These are phyloP conservation scores for Callinectes sapidus DNA, from an alignment of 2,888 invertebrate species.

Conservation along the genomic window DNA sequence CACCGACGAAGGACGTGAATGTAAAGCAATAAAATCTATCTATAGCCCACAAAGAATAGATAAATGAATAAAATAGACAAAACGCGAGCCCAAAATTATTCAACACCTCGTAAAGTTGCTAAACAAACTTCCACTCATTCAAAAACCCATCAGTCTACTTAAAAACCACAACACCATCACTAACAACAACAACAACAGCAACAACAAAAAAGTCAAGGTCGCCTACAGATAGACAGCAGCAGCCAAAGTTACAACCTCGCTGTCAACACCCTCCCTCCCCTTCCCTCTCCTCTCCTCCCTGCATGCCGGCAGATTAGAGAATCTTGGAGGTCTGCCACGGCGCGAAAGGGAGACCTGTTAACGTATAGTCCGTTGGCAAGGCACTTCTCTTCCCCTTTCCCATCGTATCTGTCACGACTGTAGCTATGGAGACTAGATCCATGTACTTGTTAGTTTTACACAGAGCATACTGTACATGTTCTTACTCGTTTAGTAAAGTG, in stretches of 20 bases:
- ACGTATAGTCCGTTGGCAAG: neutral
- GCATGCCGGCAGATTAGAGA: slow-evolving; percentile 24
- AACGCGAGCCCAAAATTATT: too few species aligned
- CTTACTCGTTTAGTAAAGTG: neutral
- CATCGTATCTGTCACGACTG: slow-evolving; percentile 10
- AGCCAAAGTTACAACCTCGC: neutral
- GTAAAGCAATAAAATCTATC: neutral
- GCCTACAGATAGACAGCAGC: neutral
- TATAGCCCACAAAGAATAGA: neutral
- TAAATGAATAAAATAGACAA: neutral
- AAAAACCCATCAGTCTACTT: neutral
- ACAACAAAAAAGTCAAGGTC: neutral
- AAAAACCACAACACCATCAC: neutral
- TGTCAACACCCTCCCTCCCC: neutral
- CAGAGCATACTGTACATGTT: neutral
- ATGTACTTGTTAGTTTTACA: neutral
- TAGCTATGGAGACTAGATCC: neutral
- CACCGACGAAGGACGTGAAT: neutral
- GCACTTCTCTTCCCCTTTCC: neutral
- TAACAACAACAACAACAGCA: neutral
- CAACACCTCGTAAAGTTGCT: too few species aligned
- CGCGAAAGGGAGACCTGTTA: slow-evolving; percentile 8
- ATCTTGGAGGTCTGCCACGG: slow-evolving; percentile 23
- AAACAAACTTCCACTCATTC: neutral
- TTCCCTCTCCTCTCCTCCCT: neutral